Percentiles rank a stretch among this genome's conserved stretches.
Evolutionary conservation across 2,113 vertebrate genomes (phyloP).

Genomic region (Planiliza haematocheilus): DNA sequence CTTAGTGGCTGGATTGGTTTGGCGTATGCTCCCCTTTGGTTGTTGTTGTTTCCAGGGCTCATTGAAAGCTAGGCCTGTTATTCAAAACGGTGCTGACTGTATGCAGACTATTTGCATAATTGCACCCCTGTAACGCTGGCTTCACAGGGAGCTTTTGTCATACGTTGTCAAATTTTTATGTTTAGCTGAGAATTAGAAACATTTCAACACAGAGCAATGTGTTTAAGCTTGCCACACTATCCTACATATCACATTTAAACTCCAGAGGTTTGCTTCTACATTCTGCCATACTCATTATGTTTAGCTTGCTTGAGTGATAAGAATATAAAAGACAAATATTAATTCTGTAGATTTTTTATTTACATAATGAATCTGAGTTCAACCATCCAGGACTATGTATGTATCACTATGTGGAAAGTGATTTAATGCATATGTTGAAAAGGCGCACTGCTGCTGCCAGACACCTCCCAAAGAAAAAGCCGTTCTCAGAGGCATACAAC

Average conservation of each 20-base stretch:
- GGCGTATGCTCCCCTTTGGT: neutral
- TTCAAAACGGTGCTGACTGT: slow-evolving; percentile 8
- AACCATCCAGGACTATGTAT: no score
- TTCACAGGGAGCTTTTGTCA: slow-evolving; percentile 13
- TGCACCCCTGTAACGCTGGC: slow-evolving; percentile 17
- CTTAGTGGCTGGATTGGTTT: neutral
- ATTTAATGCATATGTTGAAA: no score
- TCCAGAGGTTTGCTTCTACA: neutral
- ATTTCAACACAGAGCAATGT: neutral
- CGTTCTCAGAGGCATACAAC: no score
- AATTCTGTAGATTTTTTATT: no score
- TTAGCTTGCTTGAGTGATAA: neutral
- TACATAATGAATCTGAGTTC: neutral
- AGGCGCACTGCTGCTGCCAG: no score
- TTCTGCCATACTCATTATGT: neutral
- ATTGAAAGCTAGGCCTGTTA: neutral
- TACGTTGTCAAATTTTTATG: slow-evolving; percentile 14
- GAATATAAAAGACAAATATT: neutral
- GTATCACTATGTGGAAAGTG: no score
- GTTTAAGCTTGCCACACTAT: slow-evolving; percentile 9
- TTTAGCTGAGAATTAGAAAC: neutral
- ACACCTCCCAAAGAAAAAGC: no score
- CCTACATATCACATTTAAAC: slow-evolving; percentile 20
- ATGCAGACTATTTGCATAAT: neutral
- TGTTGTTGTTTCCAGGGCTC: slow-evolving; percentile 15